Evolutionary conservation across 2,113 vertebrate species (phyloP).

Genomic region (Marmota flaviventris): DNA sequence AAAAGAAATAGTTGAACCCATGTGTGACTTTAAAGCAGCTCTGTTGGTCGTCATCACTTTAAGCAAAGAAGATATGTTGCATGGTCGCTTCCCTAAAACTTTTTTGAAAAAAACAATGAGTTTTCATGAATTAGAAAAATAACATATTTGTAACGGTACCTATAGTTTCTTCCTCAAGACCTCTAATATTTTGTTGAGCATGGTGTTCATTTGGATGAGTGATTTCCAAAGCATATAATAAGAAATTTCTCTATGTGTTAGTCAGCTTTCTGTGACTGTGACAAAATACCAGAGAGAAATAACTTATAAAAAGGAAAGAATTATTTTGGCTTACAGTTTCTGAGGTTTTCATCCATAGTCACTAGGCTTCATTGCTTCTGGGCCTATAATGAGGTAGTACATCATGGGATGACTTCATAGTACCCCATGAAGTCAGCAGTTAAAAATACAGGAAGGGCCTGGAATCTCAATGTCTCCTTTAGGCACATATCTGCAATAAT

Average conservation of each 20-base stretch:
- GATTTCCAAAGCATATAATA: conserved; percentile 3
- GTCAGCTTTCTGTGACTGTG: not conserved
- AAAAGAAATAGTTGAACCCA: not conserved
- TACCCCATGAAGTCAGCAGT: not conserved
- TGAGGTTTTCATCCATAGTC: not conserved
- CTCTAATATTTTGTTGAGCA: conserved; percentile 7
- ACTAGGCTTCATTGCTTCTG: not conserved
- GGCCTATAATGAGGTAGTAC: not conserved
- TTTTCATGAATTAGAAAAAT: conserved; percentile 27
- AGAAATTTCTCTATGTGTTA: not conserved
- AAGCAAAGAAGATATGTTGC: not conserved
- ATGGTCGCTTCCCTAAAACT: not conserved
- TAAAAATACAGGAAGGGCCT: not conserved
- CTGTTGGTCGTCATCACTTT: not conserved
- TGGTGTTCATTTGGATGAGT: not conserved
- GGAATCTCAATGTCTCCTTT: too few species aligned
- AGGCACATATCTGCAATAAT: too few species aligned
- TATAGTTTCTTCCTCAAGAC: conserved; percentile 20
- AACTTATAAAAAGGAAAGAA: not conserved
- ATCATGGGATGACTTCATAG: not conserved
- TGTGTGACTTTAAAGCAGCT: conserved; percentile 34
- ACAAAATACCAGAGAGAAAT: not conserved
- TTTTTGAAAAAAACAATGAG: not conserved
- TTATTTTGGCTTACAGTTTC: not conserved
- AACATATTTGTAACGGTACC: not conserved